Evolutionary conservation across 2,113 vertebrate species (phyloP).

Genomic region (Rafetus swinhoei): DNA sequence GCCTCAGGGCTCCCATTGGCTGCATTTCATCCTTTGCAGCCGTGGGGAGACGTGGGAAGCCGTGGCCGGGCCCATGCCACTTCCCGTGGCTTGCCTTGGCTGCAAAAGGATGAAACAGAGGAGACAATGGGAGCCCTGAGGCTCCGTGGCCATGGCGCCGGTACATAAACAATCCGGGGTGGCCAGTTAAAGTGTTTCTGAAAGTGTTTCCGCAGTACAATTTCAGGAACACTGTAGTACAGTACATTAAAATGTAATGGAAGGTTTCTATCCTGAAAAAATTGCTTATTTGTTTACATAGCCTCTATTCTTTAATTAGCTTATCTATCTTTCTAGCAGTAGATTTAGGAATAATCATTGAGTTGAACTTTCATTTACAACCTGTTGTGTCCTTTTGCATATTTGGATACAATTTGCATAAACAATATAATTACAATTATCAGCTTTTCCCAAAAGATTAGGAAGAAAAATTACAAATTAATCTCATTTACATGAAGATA

Average conservation of each 20-base stretch:
- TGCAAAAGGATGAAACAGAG: no score
- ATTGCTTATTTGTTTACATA: slow-evolving; percentile 28
- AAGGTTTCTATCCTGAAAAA: not conserved
- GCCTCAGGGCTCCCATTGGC: no score
- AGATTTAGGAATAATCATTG: slow-evolving; percentile 68
- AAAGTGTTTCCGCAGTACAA: no score
- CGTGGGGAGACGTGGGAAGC: no score
- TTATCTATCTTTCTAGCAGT: slow-evolving; percentile 58
- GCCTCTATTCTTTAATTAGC: slow-evolving; percentile 33
- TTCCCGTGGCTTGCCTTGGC: no score
- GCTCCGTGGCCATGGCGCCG: no score
- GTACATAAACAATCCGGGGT: no score
- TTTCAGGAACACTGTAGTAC: no score
- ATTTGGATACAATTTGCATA: slow-evolving; percentile 75
- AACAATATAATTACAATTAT: slow-evolving; percentile 71
- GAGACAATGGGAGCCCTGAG: no score
- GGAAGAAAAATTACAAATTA: slow-evolving; percentile 74
- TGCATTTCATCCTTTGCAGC: no score
- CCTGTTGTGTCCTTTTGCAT: slow-evolving; percentile 71
- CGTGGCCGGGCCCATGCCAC: no score
- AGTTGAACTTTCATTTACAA: slow-evolving; percentile 74
- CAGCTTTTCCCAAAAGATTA: slow-evolving; percentile 74
- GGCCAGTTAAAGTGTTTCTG: no score
- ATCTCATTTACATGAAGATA: slow-evolving; percentile 71
- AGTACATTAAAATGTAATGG: not conserved